Evolutionary conservation across 1,140 invertebrate genomes (phyloP).

Genomic region (Drosophila pallidifrons): DNA sequence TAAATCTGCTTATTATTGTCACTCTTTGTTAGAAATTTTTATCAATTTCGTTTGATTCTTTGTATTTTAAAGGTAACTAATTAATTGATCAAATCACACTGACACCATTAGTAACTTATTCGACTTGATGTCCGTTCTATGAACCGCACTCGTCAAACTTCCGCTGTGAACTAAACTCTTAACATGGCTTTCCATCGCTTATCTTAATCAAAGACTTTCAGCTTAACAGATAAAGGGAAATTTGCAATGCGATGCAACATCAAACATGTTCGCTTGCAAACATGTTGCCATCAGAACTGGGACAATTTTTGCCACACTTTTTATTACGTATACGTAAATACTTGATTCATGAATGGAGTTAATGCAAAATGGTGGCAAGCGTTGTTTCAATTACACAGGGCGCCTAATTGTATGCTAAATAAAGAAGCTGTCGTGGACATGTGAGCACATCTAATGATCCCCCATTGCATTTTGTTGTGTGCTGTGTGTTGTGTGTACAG

Average conservation of each 20-base stretch:
- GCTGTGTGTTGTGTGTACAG: neutral
- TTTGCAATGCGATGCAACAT: neutral
- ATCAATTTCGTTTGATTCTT: neutral
- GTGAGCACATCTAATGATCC: constrained; percentile 19
- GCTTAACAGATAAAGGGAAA: constrained; percentile 24
- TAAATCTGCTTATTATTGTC: neutral
- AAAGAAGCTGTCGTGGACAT: constrained; percentile 24
- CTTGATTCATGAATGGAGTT: neutral
- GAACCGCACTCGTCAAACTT: constrained; percentile 23
- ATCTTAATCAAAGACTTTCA: neutral
- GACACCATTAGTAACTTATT: neutral
- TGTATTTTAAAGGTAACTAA: neutral
- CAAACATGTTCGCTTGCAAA: constrained; percentile 25
- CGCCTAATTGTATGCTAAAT: constrained; percentile 18
- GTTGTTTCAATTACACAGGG: constrained; percentile 24
- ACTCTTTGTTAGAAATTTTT: neutral
- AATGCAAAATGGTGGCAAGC: constrained; percentile 10
- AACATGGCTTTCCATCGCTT: neutral
- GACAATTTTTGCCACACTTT: neutral
- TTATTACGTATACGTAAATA: neutral
- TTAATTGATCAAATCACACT: neutral
- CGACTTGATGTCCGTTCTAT: neutral
- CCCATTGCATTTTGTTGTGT: neutral
- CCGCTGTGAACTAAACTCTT: constrained; percentile 33
- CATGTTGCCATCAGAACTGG: constrained; percentile 19